Evolutionary conservation across 2,113 vertebrate species (phyloP).

Genomic region (Diphyllodes magnificus): DNA sequence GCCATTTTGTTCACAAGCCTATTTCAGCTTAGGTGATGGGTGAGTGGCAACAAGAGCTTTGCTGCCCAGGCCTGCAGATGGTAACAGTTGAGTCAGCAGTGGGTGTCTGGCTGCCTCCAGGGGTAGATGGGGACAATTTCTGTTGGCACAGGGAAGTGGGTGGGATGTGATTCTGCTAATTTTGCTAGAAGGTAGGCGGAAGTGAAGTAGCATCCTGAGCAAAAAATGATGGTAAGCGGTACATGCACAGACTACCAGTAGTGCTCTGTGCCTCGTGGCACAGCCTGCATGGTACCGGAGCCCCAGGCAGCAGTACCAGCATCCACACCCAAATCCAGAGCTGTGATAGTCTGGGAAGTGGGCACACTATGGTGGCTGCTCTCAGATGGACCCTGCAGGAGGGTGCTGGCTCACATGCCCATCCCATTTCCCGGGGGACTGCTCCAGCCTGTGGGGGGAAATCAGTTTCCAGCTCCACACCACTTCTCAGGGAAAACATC

Average conservation of each 20-base stretch:
- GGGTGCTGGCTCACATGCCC: not conserved
- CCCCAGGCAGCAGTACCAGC: rapidly evolving
- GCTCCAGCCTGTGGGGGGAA: rapidly evolving
- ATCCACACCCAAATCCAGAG: not conserved
- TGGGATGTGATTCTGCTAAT: not conserved
- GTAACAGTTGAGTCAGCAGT: not conserved
- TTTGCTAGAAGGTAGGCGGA: not conserved
- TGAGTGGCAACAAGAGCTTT: not conserved
- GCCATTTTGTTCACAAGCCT: not conserved
- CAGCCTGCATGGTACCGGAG: rapidly evolving
- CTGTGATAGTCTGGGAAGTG: not conserved
- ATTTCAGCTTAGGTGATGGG: not conserved
- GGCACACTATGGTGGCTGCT: rapidly evolving
- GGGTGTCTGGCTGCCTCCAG: not conserved
- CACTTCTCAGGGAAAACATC: not conserved
- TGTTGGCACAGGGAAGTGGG: not conserved
- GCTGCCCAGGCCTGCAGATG: not conserved
- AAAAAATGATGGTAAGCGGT: not conserved
- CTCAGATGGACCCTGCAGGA: not conserved
- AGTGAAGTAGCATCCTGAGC: not conserved
- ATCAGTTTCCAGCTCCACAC: not conserved
- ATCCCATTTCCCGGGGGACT: not conserved
- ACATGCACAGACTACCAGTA: not conserved
- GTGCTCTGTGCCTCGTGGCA: rapidly evolving
- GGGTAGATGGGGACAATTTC: not conserved